Base-by-base conservation (phyloP, 1,140 invertebrate genomes). In the Drosophila eugracilis region DNA sequence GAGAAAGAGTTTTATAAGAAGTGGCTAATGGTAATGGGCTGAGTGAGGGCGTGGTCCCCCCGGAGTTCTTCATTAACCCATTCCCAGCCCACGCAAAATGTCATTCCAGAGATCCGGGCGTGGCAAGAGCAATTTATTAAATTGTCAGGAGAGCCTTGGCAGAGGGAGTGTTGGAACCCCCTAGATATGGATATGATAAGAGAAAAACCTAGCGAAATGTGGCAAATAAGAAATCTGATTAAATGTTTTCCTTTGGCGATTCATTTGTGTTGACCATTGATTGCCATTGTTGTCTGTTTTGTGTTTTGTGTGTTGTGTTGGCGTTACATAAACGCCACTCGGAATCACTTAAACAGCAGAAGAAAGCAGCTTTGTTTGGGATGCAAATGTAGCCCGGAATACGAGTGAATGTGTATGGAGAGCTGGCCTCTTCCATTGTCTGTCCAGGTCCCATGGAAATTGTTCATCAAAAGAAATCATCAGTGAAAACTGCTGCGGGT, bases 391-490 rank as follows among this genome's bases (percentile, higher is more conserved):
- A 10, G n/a, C n/a, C n/a, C n/a, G n/a, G n/a, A n/a, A n/a, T n/a
- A n/a, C n/a, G n/a, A n/a, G 32, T 48, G n/a, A 36, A 21, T 17
- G 36, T 30, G 24, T 39, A 73, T 32, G 45, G 63, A 50, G 45
- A 78, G 65, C 63, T 54, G 30, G 59, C 63, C 65, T 48, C 48
- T 48, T 54, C 49, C 78, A 81, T 80, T 80, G 78, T 78, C 45
- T 71, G 66, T 54, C 52, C 24, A 12, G 2, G 36, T 19, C 36
- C 36, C 36, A 45, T 59, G 57, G 50, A 57, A 73, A 83, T 74
- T 67, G 78, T 59, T 70, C 79, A 78, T 81, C 78, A 81, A 81
- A 83, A 81, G 78, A 81, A 78, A 81, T 81, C 66, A 83, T 57
- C 58, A 60, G 67, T 49, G 34, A 10, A 39, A 49, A 39, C 50